These are phyloP conservation scores for Hoplodrina blanda DNA, from an alignment of 2,888 invertebrate species.

Conservation along the genomic window DNA sequence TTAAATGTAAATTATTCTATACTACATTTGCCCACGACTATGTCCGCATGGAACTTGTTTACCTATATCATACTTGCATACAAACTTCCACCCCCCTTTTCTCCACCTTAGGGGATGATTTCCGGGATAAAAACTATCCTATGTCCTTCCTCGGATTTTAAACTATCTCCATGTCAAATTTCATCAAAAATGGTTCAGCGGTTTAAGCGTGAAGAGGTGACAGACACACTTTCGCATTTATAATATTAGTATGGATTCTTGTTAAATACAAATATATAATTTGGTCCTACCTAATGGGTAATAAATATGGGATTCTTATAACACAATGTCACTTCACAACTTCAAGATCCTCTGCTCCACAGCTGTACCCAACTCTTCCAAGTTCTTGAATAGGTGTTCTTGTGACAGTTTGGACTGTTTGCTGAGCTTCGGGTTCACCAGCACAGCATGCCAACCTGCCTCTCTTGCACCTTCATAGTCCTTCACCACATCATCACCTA, in stretches of 20 bases:
- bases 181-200: too few species aligned
- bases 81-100: too few species aligned
- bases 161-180: too few species aligned
- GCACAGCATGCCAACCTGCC: conserved; percentile 94
- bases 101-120: too few species aligned
- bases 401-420: conserved; percentile 63
- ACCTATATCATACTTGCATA: too few species aligned
- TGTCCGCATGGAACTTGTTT: too few species aligned
- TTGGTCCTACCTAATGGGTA: background rate
- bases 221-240: too few species aligned
- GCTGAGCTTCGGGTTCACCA: conserved; percentile 67
- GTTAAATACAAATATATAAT: background rate
- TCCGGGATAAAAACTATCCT: too few species aligned
- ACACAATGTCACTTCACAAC: conserved; percentile 48
- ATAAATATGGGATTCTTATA: background rate
- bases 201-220: too few species aligned
- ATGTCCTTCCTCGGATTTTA: too few species aligned
- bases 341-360: conserved; percentile 67
- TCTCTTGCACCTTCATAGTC: conserved; percentile 95
- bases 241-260: too few species aligned
- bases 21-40: too few species aligned
- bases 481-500: conserved; percentile 94
- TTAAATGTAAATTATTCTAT: background rate
- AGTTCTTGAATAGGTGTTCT: conserved; percentile 75
- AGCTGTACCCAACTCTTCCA: conserved; percentile 73